Percentiles rank a stretch among this genome's conserved stretches.
phyloP scores from a whole-genome alignment of 2,113 vertebrate genomes.

The Cynopterus brachyotis region DNA sequence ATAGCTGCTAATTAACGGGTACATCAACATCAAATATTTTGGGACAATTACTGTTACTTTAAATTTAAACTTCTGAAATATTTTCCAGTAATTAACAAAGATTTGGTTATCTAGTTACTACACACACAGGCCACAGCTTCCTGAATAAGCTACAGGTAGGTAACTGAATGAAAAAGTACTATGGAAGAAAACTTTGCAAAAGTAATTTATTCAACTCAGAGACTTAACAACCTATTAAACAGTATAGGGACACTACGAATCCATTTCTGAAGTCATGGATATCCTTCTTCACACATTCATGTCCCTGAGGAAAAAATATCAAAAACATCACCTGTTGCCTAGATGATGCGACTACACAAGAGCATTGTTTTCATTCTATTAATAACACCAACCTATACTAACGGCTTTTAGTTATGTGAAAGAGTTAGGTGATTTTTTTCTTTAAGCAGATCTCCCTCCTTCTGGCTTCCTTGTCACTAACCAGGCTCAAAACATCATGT shows the following conservation, averaged over 20 bases:
- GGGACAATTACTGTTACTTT: not conserved
- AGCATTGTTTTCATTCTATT: not conserved
- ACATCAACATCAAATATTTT: not conserved
- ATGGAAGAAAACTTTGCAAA: not conserved
- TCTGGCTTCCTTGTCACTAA: not conserved
- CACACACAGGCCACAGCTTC: not conserved
- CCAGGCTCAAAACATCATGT: not conserved
- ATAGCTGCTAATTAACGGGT: not conserved
- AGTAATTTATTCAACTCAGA: not conserved
- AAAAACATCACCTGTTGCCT: not conserved
- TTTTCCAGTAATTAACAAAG: constrained; percentile 12
- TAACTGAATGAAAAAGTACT: constrained; percentile 5
- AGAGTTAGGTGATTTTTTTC: not conserved
- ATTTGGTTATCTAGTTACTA: not conserved
- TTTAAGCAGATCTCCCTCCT: constrained; percentile 1
- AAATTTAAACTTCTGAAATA: constrained; percentile 16
- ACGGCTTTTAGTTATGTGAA: constrained; percentile 2
- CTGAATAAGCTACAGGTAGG: constrained; percentile 4
- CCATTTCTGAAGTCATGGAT: not conserved
- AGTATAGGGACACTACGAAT: not conserved
- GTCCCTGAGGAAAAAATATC: not conserved
- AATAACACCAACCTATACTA: constrained; percentile 5
- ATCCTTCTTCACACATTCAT: not conserved
- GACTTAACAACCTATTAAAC: not conserved
- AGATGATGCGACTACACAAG: not conserved